phyloP scores from a whole-genome alignment of 2,888 invertebrate genomes.

The Pardosa pseudoannulata region DNA sequence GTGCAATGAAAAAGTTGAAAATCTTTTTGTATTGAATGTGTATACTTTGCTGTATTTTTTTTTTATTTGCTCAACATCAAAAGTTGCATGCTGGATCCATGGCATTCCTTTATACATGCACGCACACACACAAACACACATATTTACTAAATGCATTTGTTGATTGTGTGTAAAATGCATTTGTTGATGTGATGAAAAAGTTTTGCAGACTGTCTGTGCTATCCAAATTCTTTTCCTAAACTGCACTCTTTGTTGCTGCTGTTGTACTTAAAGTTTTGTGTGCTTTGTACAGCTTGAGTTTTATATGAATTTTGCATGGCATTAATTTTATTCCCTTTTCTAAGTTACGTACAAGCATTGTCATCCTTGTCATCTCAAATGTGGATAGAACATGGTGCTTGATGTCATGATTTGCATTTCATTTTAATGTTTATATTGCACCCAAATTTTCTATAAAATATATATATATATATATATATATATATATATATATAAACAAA shows the following conservation, averaged over 20 bases:
- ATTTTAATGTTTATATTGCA: constrained; percentile 19
- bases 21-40: not conserved
- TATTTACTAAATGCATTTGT: not conserved
- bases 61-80: constrained; percentile 24
- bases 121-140: too few species aligned
- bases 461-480: too few species aligned
- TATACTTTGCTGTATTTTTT: constrained; percentile 7
- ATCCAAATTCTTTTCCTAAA: constrained; percentile 36
- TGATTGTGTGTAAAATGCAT: not conserved
- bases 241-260: constrained; percentile 62
- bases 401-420: constrained; percentile 28
- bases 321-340: constrained; percentile 2
- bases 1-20: constrained; percentile 47
- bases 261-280: constrained; percentile 69
- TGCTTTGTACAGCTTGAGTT: constrained; percentile 69
- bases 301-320: constrained; percentile 31
- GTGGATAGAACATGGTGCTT: constrained; percentile 47
- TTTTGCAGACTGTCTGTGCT: constrained; percentile 33
- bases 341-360: constrained; percentile 8
- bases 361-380: constrained; percentile 14
- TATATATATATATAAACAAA: too few species aligned
- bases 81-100: constrained; percentile 26
- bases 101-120: constrained; percentile 1
- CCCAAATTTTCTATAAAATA: constrained; percentile 4
- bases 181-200: constrained; percentile 41